Conservation (phyloP, 2,113 vertebrate genomes). For the Lepus americanus region DNA sequence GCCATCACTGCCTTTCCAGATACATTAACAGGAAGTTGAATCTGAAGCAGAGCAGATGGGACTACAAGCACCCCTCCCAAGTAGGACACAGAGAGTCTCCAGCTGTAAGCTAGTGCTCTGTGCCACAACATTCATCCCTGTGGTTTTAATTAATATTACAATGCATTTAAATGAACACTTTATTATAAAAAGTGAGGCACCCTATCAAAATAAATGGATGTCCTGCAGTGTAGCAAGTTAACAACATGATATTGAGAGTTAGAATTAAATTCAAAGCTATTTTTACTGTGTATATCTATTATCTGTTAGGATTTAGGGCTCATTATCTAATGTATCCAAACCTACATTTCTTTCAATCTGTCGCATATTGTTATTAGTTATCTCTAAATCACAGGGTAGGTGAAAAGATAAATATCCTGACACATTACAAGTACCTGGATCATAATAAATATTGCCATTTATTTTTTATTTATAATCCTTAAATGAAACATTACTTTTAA, state of each 20-base stretch:
- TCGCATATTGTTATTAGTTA: background rate
- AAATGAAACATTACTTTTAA: background rate
- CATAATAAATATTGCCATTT: background rate
- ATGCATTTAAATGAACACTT: background rate
- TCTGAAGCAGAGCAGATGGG: too few relatives aligned
- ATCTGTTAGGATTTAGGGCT: background rate
- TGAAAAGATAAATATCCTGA: background rate
- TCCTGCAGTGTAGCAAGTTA: background rate
- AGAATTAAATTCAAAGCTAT: background rate
- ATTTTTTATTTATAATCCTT: background rate
- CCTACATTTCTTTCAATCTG: background rate
- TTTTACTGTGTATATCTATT: background rate
- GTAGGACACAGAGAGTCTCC: too few relatives aligned
- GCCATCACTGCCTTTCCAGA: too few relatives aligned
- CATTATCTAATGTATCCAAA: accelerated
- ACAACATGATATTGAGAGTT: background rate
- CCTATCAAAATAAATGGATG: background rate
- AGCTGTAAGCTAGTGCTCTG: too few relatives aligned
- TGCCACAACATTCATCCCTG: too few relatives aligned
- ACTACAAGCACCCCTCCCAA: too few relatives aligned
- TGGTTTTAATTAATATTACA: background rate
- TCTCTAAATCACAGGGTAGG: background rate
- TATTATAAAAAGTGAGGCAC: background rate
- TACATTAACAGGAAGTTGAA: too few relatives aligned
- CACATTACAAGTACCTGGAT: background rate